phyloP scores from a whole-genome alignment of 1,140 invertebrate species.

The Cotesia vestalis region DNA sequence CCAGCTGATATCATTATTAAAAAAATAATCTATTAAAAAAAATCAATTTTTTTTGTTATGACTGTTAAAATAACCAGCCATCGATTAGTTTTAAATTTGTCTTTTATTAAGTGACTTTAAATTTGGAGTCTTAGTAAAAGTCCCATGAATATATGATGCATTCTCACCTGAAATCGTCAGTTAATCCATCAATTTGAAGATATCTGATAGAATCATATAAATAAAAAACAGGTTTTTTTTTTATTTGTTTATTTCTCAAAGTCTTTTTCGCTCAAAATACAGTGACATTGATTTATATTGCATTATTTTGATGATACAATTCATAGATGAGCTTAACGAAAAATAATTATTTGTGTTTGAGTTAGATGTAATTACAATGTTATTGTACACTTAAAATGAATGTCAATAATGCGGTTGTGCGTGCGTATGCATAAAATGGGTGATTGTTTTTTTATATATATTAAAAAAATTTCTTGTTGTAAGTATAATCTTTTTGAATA shows the following conservation, averaged over 20 bases:
- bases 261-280: constrained; percentile 22
- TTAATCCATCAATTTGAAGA: too few species aligned
- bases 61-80: too few species aligned
- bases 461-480: not conserved
- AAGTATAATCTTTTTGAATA: too few species aligned
- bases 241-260: constrained; percentile 26
- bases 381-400: constrained; percentile 30
- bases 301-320: not conserved
- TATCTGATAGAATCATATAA: too few species aligned
- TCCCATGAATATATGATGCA: too few species aligned
- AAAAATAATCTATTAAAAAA: too few species aligned
- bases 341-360: constrained; percentile 28
- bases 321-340: not conserved
- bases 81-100: too few species aligned
- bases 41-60: too few species aligned
- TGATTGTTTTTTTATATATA: constrained; percentile 27
- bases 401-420: constrained; percentile 34
- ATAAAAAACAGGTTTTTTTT: not conserved
- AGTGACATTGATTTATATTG: not conserved
- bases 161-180: too few species aligned
- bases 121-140: too few species aligned
- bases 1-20: too few species aligned
- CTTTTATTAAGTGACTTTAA: too few species aligned
- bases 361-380: constrained; percentile 35
- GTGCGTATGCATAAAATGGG: constrained; percentile 32